A percentile compares a stretch with the other conserved stretches of the same genome.
These are phyloP conservation scores for Drosophila sturtevanti DNA, from an alignment of 1,140 invertebrate species.

Conservation along the genomic window DNA sequence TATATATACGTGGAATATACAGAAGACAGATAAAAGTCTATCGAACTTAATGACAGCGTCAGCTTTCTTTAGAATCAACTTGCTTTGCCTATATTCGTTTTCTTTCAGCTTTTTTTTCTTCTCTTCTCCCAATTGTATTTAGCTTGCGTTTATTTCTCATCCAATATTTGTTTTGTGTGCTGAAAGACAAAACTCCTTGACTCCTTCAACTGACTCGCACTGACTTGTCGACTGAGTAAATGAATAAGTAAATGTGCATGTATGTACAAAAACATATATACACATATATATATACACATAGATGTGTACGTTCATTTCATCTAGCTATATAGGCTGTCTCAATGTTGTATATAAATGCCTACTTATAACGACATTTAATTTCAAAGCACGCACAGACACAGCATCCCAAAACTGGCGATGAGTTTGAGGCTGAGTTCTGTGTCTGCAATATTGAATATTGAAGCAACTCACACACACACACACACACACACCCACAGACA, in stretches of 20 bases:
- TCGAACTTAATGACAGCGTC: constrained; percentile 59
- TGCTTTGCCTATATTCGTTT: constrained; percentile 21
- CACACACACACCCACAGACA: constrained; percentile 25
- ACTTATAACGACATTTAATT: constrained; percentile 80
- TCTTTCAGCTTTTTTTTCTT: constrained; percentile 1
- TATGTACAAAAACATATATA: constrained; percentile 11
- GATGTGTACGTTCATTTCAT: constrained; percentile 19
- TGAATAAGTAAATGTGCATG: constrained; percentile 35
- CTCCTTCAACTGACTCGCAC: constrained; percentile 11
- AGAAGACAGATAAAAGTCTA: constrained; percentile 32
- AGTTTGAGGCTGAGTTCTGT: constrained; percentile 36
- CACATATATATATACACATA: constrained; percentile 11
- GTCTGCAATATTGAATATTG: constrained; percentile 77
- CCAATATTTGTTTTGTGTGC: constrained; percentile 78
- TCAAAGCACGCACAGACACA: constrained; percentile 68
- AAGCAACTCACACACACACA: constrained; percentile 42
- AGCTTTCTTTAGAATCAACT: constrained; percentile 56
- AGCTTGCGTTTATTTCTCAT: constrained; percentile 70
- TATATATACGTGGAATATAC: background rate
- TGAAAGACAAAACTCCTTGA: constrained; percentile 62
- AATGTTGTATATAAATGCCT: constrained; percentile 74
- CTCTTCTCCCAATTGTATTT: constrained; percentile 47
- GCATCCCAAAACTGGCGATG: constrained; percentile 20
- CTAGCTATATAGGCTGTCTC: background rate
- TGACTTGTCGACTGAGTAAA: constrained; percentile 43